phyloP scores from a whole-genome alignment of 2,797 vertebrate genomes.

The Hyperoplus immaculatus region DNA sequence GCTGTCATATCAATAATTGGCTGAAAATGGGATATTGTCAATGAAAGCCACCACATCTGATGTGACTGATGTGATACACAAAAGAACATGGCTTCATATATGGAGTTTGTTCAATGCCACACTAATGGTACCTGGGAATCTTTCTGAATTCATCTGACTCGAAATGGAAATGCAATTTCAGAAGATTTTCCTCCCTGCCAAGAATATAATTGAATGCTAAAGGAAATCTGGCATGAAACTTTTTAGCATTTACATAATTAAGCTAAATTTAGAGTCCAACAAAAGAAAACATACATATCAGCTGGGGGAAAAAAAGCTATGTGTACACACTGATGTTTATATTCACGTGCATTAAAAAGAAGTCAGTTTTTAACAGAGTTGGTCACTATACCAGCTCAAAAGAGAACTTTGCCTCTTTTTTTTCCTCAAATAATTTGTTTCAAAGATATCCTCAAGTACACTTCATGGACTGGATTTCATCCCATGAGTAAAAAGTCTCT shows the following conservation, averaged over 20 bases:
- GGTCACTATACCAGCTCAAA: neutral
- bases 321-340: neutral
- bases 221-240: slow-evolving; percentile 7
- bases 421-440: neutral
- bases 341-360: neutral
- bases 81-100: slow-evolving; percentile 8
- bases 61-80: neutral
- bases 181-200: slow-evolving; percentile 21
- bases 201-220: slow-evolving; percentile 22
- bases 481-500: slow-evolving; percentile 10
- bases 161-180: slow-evolving; percentile 24
- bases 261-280: slow-evolving; percentile 2
- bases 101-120: neutral
- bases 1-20: neutral
- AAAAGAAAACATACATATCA: neutral
- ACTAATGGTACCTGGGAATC: neutral
- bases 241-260: slow-evolving; percentile 14
- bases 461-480: neutral
- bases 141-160: neutral
- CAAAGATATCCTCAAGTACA: neutral
- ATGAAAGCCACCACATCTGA: neutral
- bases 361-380: neutral
- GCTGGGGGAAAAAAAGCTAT: neutral
- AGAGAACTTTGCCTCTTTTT: neutral
- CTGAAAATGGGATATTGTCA: neutral